Base-by-base conservation (phyloP, 2,113 vertebrate species). In the Montifringilla adamsi region DNA sequence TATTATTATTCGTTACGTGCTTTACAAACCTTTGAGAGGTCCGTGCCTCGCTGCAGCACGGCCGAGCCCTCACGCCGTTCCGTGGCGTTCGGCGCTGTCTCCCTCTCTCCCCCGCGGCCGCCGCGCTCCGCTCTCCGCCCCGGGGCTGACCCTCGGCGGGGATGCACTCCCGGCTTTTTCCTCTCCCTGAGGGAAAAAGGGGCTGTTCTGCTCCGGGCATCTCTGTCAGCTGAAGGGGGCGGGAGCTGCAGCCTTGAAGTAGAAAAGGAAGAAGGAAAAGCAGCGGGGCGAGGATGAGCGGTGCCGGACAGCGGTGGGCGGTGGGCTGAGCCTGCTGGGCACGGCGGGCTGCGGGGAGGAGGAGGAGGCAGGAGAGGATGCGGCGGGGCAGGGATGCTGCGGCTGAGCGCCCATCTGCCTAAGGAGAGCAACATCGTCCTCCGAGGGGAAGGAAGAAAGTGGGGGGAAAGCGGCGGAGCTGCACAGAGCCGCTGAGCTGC, bases 181-280 rank as follows among this genome's bases (percentile, higher is more conserved):
- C 53, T 46, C 73, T 79, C 27, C 27, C 39, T 1, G 15, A 33
- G 37, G 13, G 26, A 60, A 80, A 76, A 33, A 12, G 79, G 72
- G 85, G 79, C 55, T 43, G 76, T 60, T 89, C 93, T 62, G 87
- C 81, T 89, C 87, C 76, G 37, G 73, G 76, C 89, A 93, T 37
- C 79, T 81, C 73, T 76, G 88, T 81, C 93, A 62, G 73, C 88
- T 90, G 93, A 90, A 91, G 41, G 81, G 94, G 94, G 94, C 78
- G 95, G 94, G 91, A 88, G 94, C 87, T 80, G 77, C 63, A 87
- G 84, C 76, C 59, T 50, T 37, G 84, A 58, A 93, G 87, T 90
- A 93, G 94, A 84, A 84, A 94, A 95, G 89, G 84, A 89, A 81
- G 95, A 68, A 82, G 84, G 58, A 53, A 73, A 90, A 93, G 83